Percentiles rank a stretch among this genome's conserved stretches.
Conservation (phyloP, 2,797 vertebrate genomes). For the Enteromius argenteus region DNA sequence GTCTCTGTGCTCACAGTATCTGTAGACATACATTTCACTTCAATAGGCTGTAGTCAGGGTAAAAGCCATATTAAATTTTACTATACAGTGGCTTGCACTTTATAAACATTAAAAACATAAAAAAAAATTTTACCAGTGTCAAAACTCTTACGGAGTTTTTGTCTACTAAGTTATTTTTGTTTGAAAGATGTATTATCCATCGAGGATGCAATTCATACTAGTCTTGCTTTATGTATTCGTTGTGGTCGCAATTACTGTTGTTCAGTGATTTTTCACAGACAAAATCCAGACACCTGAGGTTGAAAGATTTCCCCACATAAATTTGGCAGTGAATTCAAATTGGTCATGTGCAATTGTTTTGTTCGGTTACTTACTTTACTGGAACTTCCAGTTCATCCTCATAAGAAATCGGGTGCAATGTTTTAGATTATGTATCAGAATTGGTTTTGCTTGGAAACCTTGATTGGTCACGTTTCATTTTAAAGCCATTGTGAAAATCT, state of each 20-base stretch:
- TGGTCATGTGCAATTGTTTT: background rate
- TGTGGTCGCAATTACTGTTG: background rate
- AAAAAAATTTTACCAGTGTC: background rate
- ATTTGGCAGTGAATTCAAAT: background rate
- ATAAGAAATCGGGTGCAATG: background rate
- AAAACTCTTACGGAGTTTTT: background rate
- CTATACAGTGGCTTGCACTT: background rate
- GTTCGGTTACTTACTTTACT: conserved; percentile 7
- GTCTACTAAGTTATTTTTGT: background rate
- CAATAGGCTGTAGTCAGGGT: background rate
- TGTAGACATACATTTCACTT: background rate
- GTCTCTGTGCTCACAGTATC: background rate
- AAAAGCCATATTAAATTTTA: background rate
- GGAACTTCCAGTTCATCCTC: conserved; percentile 6
- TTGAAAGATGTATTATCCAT: background rate
- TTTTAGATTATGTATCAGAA: background rate
- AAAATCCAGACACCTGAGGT: too few relatives aligned
- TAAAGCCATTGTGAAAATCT: background rate
- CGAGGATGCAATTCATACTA: background rate
- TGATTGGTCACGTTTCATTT: background rate
- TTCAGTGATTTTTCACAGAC: background rate
- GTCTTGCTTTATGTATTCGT: background rate
- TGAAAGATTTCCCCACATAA: background rate
- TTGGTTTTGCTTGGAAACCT: background rate
- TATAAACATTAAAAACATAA: background rate